Evolutionary conservation across 2,797 vertebrate species (phyloP).

Genomic region (Ctenosaura bakeri): DNA sequence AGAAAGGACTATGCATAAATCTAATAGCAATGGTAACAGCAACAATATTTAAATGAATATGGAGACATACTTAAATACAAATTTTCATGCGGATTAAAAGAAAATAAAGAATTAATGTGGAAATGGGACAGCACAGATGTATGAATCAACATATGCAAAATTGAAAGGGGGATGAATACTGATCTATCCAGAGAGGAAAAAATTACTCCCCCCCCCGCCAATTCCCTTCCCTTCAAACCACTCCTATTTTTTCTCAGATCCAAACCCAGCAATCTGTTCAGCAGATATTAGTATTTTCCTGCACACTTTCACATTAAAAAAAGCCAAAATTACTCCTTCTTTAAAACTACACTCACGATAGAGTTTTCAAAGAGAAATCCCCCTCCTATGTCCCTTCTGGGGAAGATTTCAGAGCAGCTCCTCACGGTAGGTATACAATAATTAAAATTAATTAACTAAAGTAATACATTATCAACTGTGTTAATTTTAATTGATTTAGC

Average conservation of each 20-base stretch:
- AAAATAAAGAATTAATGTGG: neutral
- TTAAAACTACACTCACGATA: neutral
- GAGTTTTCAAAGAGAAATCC: neutral
- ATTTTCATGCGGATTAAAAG: neutral
- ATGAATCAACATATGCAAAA: neutral
- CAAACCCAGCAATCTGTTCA: no score
- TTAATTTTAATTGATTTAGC: slow-evolving; percentile 31
- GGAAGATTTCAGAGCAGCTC: neutral
- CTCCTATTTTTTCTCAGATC: neutral
- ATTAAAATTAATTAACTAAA: slow-evolving; percentile 51
- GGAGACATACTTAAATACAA: neutral
- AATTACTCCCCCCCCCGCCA: no score
- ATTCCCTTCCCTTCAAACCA: neutral
- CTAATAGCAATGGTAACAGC: no score
- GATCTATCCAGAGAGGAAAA: neutral
- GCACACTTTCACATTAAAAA: neutral
- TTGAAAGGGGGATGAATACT: neutral
- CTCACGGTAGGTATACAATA: slow-evolving; percentile 25
- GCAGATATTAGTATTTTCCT: neutral
- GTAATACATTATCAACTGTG: slow-evolving; percentile 34
- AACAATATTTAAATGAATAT: no score
- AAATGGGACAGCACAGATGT: neutral
- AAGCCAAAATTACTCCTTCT: neutral
- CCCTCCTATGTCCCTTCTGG: neutral
- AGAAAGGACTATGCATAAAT: no score